Evolutionary conservation across 2,113 vertebrate species (phyloP), one percentile per base, ranked within the genome.

Genomic region (Lepus europaeus): DNA sequence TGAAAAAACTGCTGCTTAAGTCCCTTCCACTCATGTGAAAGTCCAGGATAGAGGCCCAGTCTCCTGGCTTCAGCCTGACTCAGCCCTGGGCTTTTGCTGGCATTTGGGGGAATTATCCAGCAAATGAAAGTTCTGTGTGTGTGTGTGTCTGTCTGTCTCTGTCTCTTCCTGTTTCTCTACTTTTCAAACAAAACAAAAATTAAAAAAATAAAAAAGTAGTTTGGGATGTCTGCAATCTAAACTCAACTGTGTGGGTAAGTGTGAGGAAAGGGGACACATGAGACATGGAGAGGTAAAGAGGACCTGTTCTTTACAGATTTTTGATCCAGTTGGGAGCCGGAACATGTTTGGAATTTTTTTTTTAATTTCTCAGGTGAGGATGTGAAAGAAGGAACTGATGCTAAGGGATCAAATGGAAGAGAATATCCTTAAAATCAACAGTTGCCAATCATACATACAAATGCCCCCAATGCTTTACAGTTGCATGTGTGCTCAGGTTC

Each of bases 261-360:
- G 12, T 53, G 16, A 13, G 17, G 5, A 7, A 10, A 77, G 4
- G 31, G 1, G 1, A 36, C 29, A 36, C 0, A 1, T 76, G 22
- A 33, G 9, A 45, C 45, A 8, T 89, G 20, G 4, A 74, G 39
- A 82, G 8, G 9, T 84, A 80, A 53, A 9, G 1, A 36, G 10
- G 19, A 20, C 1, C 25, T 51, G 8, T 70, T 92, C 36, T 49
- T 3, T 51, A 16, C 93, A 49, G 61, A 93, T 3, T 61, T 90
- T 33, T 74, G 89, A 78, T 61, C 31, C 45, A 56, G 8, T 49
- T 8, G 88, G 7, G 61, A 81, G 13, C 0, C 23, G 70, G 3
- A 61, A 66, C 25, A 29, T 29, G 10, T 72, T 83, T 87, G 61
- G 22, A 33, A 59, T 39, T 66, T 81, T 45, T 45, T 39, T 45